Evolutionary conservation across 2,888 invertebrate genomes (phyloP).

Genomic region (Punctoribates punctum): DNA sequence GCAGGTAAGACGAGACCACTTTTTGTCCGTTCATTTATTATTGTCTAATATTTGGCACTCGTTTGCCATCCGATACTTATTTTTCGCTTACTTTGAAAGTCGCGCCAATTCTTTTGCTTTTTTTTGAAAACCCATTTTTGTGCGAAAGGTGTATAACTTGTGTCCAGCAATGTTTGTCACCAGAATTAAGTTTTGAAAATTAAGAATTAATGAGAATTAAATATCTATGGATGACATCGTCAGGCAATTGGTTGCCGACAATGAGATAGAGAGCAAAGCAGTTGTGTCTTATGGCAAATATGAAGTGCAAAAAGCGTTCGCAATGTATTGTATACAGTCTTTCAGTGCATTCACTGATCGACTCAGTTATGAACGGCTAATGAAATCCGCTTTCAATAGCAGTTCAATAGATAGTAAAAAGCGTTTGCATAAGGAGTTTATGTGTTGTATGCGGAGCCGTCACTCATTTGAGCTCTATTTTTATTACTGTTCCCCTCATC

Average conservation of each 20-base stretch:
- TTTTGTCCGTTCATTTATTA: neutral
- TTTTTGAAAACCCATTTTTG: neutral
- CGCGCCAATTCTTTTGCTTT: conserved; percentile 11
- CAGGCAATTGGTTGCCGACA: too few species aligned
- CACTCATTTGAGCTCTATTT: conserved; percentile 21
- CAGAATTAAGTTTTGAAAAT: too few species aligned
- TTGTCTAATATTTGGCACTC: neutral
- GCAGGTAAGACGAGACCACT: conserved; percentile 52
- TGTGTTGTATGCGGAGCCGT: conserved; percentile 3
- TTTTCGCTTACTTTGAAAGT: neutral
- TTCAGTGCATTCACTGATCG: conserved; percentile 21
- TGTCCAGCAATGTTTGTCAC: neutral
- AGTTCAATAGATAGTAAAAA: conserved; percentile 22
- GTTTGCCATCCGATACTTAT: neutral
- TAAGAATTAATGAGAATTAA: too few species aligned
- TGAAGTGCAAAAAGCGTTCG: too few species aligned
- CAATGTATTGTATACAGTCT: conserved; percentile 1
- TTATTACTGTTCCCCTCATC: conserved; percentile 30
- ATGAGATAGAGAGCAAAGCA: too few species aligned
- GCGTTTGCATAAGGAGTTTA: neutral
- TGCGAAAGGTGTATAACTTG: neutral
- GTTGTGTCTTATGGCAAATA: neutral
- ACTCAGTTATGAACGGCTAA: conserved; percentile 20
- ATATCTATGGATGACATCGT: too few species aligned
- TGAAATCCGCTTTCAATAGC: conserved; percentile 23